These are phyloP conservation scores for Dexiosoma caninum DNA, from an alignment of 2,888 invertebrate species.

Conservation along the genomic window DNA sequence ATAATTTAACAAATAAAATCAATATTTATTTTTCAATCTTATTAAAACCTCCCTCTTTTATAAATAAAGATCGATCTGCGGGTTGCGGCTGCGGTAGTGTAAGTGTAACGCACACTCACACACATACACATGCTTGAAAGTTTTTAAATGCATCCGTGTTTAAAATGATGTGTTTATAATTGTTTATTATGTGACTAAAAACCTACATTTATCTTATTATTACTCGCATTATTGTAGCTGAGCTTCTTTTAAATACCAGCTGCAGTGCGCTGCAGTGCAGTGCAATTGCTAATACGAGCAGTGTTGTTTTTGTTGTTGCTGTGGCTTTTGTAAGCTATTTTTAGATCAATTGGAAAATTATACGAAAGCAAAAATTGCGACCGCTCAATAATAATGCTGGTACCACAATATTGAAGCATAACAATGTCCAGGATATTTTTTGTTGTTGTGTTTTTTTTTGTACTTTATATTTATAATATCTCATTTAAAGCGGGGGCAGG, in stretches of 20 bases:
- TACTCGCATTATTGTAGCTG: slow-evolving; percentile 16
- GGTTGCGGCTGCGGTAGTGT: neutral
- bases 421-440: slow-evolving; percentile 38
- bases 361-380: neutral
- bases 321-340: slow-evolving; percentile 42
- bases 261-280: too few relatives aligned
- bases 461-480: too few relatives aligned
- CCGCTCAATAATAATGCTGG: slow-evolving; percentile 59
- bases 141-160: slow-evolving; percentile 55
- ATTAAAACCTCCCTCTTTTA: slow-evolving; percentile 39
- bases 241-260: slow-evolving; percentile 34
- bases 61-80: slow-evolving; percentile 9
- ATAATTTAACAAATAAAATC: slow-evolving; percentile 38
- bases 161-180: slow-evolving; percentile 63
- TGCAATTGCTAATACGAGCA: neutral
- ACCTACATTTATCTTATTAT: slow-evolving; percentile 61
- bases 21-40: slow-evolving; percentile 59
- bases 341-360: slow-evolving; percentile 46
- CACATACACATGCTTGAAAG: neutral
- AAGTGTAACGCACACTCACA: neutral
- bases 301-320: neutral
- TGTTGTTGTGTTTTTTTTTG: too few relatives aligned
- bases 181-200: slow-evolving; percentile 64
- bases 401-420: slow-evolving; percentile 20
- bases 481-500: neutral